Evolutionary conservation across 2,888 invertebrate genomes (phyloP).

Genomic region (Drosophila mettleri): DNA sequence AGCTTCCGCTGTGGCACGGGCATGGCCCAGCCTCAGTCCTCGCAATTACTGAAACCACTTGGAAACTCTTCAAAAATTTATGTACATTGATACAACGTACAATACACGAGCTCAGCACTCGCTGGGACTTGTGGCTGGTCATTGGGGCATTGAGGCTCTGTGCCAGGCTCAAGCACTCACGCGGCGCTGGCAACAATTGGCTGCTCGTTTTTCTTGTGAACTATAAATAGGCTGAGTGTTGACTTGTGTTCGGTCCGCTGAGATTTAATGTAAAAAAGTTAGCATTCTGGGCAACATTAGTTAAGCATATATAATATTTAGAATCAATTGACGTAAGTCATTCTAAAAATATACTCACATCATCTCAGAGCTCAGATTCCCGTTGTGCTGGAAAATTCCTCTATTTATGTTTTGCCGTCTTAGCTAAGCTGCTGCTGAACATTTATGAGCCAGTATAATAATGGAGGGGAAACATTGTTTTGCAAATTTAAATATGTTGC

Average conservation of each 20-base stretch:
- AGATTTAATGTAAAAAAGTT: background rate
- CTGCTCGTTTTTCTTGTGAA: background rate
- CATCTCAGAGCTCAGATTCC: background rate
- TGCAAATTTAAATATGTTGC: slow-evolving; percentile 1
- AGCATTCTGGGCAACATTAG: too few relatives aligned
- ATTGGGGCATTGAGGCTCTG: slow-evolving; percentile 21
- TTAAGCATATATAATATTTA: background rate
- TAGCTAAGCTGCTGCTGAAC: background rate
- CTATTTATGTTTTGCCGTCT: background rate
- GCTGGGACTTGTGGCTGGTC: slow-evolving; percentile 29
- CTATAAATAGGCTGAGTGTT: background rate
- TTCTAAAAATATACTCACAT: background rate
- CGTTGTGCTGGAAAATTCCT: too few relatives aligned
- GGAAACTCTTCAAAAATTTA: slow-evolving; percentile 59
- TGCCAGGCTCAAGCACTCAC: slow-evolving; percentile 6
- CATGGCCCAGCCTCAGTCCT: background rate
- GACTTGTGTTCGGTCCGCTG: background rate
- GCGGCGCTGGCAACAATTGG: slow-evolving; percentile 1
- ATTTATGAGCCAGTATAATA: slow-evolving; percentile 4
- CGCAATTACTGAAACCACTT: slow-evolving; percentile 47
- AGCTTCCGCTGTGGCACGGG: slow-evolving; percentile 33
- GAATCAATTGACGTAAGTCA: background rate
- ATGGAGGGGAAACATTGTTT: background rate
- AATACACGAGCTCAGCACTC: slow-evolving; percentile 20
- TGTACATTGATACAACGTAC: slow-evolving; percentile 49